Evolutionary conservation across 2,113 vertebrate species (phyloP).

Genomic region (Myodes glareolus): DNA sequence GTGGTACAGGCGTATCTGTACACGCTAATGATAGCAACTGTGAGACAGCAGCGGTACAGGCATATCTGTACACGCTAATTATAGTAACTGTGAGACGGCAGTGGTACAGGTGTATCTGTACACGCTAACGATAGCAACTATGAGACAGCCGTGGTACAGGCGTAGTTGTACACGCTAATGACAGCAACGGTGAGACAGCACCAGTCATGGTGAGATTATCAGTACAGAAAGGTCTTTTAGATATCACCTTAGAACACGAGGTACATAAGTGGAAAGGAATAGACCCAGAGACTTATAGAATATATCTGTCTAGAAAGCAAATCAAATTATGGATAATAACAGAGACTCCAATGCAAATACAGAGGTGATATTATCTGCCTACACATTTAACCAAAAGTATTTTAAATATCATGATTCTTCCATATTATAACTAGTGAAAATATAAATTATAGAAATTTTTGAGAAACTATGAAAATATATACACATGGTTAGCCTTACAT

Average conservation of each 20-base stretch:
- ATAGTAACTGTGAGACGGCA: background rate
- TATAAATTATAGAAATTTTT: conserved; percentile 2
- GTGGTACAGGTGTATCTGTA: too few relatives aligned
- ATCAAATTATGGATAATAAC: background rate
- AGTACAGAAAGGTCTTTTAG: background rate
- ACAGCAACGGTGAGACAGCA: background rate
- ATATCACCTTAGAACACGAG: background rate
- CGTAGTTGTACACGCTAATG: background rate
- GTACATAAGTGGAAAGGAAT: background rate
- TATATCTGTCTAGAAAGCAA: background rate
- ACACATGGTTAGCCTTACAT: background rate
- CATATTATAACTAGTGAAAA: background rate
- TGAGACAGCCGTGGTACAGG: background rate
- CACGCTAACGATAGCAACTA: too few relatives aligned
- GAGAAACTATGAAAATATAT: too few relatives aligned
- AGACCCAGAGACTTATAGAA: background rate
- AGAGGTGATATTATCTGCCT: background rate
- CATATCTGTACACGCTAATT: too few relatives aligned
- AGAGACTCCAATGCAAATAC: background rate
- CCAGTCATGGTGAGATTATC: background rate
- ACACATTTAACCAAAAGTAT: background rate
- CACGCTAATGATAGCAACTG: too few relatives aligned
- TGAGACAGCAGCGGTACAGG: too few relatives aligned
- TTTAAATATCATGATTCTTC: background rate
- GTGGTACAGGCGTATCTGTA: too few relatives aligned